Evolutionary conservation across 2,797 vertebrate genomes (phyloP).

Genomic region (Etheostoma perlongum): DNA sequence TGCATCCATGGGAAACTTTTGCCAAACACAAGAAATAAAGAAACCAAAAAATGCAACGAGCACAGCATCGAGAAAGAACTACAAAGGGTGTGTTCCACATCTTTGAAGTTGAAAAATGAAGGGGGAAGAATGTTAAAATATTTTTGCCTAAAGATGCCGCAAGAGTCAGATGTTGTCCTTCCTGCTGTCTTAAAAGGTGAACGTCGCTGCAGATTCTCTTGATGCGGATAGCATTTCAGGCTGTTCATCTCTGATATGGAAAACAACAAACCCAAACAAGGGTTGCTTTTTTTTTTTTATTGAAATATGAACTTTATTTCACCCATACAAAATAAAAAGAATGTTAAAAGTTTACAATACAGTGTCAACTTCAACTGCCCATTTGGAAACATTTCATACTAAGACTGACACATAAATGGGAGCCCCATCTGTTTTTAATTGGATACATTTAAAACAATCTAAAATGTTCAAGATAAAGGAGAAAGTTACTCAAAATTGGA

Average conservation of each 20-base stretch:
- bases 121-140: neutral
- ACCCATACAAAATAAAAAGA: constrained; percentile 90
- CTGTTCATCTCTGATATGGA: neutral
- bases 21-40: constrained; percentile 8
- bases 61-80: neutral
- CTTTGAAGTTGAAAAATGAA: constrained; percentile 29
- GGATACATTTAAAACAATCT: constrained; percentile 81
- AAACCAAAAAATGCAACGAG: neutral
- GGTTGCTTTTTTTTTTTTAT: constrained; percentile 52
- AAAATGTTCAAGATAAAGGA: constrained; percentile 57
- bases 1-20: constrained; percentile 21
- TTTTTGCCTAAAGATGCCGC: constrained; percentile 11
- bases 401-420: constrained; percentile 67
- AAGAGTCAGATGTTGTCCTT: constrained; percentile 6
- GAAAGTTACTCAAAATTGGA: constrained; percentile 44
- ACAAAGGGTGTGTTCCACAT: constrained; percentile 26
- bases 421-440: constrained; percentile 59
- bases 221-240: neutral
- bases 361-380: constrained; percentile 77
- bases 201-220: neutral
- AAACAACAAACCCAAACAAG: constrained; percentile 25
- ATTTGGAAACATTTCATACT: constrained; percentile 77
- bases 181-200: neutral
- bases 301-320: constrained; percentile 88
- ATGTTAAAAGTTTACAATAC: constrained; percentile 88